Evolutionary conservation across 2,888 invertebrate genomes (phyloP).

Genomic region (Caenorhabditis macrosperma): DNA sequence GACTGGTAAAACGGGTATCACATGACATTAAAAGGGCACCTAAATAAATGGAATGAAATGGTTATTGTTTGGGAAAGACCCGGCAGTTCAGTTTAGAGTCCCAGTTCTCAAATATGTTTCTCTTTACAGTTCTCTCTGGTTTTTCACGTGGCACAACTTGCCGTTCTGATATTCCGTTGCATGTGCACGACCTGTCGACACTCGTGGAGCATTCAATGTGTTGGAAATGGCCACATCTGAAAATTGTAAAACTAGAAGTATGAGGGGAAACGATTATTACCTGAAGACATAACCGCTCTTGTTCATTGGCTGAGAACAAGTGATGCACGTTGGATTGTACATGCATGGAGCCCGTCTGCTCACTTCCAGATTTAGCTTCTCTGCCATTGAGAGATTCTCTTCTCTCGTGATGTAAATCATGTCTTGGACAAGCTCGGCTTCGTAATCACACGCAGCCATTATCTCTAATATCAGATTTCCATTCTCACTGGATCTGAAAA

Average conservation of each 20-base stretch:
- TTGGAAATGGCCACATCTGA: slow-evolving; percentile 66
- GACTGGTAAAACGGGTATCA: background rate
- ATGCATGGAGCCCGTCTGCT: slow-evolving; percentile 20
- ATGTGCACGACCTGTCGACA: slow-evolving; percentile 29
- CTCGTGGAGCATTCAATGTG: slow-evolving; percentile 67
- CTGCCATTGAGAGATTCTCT: slow-evolving; percentile 20
- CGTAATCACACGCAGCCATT: slow-evolving; percentile 52
- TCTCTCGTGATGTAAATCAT: slow-evolving; percentile 45
- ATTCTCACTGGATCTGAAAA: slow-evolving; percentile 48
- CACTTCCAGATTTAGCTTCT: slow-evolving; percentile 10
- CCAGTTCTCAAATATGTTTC: slow-evolving; percentile 55
- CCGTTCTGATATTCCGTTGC: slow-evolving; percentile 10
- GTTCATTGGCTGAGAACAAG: slow-evolving; percentile 35
- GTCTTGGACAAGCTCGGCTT: slow-evolving; percentile 34
- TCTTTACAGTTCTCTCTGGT: slow-evolving; percentile 1
- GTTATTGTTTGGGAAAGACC: slow-evolving; percentile 29
- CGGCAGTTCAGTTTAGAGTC: slow-evolving; percentile 39
- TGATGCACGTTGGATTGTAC: slow-evolving; percentile 37
- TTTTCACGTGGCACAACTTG: slow-evolving; percentile 26
- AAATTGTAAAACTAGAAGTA: too few relatives aligned
- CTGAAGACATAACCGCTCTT: slow-evolving; percentile 60
- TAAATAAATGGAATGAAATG: background rate
- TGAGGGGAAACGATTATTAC: too few relatives aligned
- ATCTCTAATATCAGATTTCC: slow-evolving; percentile 39
- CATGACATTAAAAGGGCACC: background rate